Conservation (phyloP, 2,888 invertebrate species). For the Cephus nigrinus region DNA sequence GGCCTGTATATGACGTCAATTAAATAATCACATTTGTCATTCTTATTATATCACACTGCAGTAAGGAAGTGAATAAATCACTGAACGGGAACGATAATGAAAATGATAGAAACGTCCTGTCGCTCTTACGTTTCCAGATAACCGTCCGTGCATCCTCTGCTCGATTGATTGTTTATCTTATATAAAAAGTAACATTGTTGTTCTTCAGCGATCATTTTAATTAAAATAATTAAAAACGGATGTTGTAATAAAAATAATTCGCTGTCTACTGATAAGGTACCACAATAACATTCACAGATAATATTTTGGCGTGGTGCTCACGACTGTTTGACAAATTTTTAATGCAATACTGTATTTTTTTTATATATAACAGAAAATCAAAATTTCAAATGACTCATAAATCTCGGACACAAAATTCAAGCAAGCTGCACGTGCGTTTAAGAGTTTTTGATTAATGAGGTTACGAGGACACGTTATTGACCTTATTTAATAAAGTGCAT, state of each 20-base stretch:
- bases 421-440: not conserved
- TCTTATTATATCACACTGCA: not conserved
- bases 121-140: not conserved
- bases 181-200: too few species aligned
- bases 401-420: not conserved
- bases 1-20: not conserved
- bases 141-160: too few species aligned
- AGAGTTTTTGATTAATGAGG: not conserved
- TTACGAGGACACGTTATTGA: not conserved
- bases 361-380: too few species aligned
- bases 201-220: too few species aligned
- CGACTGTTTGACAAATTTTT: too few species aligned
- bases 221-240: too few species aligned
- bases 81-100: not conserved
- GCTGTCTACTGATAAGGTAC: too few species aligned
- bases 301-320: too few species aligned
- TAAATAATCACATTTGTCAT: not conserved
- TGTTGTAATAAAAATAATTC: too few species aligned
- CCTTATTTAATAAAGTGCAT: slow-evolving; percentile 1
- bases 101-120: not conserved
- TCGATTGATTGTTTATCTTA: too few species aligned
- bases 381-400: not conserved
- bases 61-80: not conserved
- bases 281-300: too few species aligned
- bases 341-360: too few species aligned